Percentiles rank a stretch among this genome's conserved stretches.
These are phyloP conservation scores for Parapristionchus giblindavisi DNA, from an alignment of 2,888 invertebrate species.

Conservation along the genomic window DNA sequence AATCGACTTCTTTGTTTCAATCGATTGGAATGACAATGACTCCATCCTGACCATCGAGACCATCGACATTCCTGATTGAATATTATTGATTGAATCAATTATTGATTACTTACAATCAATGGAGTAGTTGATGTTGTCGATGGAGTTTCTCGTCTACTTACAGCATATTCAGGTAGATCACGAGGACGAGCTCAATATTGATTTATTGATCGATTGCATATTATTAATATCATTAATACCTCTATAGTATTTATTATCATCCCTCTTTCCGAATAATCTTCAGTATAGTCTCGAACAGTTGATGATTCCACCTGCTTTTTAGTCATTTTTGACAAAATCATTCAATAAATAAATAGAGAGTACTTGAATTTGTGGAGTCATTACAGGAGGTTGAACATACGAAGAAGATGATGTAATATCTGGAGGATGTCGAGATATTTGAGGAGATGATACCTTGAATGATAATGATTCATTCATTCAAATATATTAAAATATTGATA, in stretches of 20 bases:
- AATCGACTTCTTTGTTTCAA: conserved; percentile 53
- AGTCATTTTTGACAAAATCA: no score
- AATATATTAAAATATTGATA: no score
- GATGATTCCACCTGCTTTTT: conserved; percentile 30
- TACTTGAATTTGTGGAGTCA: no score
- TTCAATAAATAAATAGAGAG: no score
- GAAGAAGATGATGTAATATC: no score
- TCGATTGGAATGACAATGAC: conserved; percentile 47
- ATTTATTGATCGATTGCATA: no score
- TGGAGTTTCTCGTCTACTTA: conserved; percentile 23
- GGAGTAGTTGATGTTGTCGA: neutral
- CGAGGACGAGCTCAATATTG: conserved; percentile 18
- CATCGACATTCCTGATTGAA: conserved; percentile 51
- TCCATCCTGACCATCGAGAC: conserved; percentile 57
- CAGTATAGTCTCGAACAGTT: conserved; percentile 7
- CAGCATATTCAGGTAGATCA: conserved; percentile 30
- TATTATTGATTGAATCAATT: neutral
- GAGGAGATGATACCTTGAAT: no score
- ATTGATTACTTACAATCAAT: neutral
- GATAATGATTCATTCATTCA: no score
- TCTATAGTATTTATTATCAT: no score
- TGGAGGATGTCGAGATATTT: no score
- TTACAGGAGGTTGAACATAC: no score
- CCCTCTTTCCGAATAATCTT: conserved; percentile 31
- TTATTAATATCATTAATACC: no score